Evolutionary conservation across 2,888 invertebrate species (phyloP).

Genomic region (Epiblema foenella): DNA sequence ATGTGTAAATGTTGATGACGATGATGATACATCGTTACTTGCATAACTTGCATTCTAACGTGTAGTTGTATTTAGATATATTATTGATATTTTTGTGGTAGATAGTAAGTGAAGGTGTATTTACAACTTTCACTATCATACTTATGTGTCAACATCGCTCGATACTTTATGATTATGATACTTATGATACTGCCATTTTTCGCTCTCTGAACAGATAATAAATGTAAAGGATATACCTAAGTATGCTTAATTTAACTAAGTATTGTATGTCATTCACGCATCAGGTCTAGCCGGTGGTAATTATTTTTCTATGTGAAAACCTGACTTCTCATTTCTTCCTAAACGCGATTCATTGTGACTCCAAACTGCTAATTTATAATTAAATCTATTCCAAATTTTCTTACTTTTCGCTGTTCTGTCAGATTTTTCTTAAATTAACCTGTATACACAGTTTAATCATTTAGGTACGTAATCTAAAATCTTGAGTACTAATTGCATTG

Average conservation of each 20-base stretch:
- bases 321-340: not conserved
- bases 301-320: constrained; percentile 32
- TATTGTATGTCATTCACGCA: constrained; percentile 46
- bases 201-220: no score
- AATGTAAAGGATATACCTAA: not conserved
- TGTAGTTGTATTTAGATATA: no score
- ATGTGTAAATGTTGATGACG: no score
- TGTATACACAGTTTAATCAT: not conserved
- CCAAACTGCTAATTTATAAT: not conserved
- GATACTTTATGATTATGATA: no score
- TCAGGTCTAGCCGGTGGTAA: constrained; percentile 67
- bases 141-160: no score
- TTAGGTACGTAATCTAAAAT: not conserved
- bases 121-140: no score
- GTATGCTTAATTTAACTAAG: constrained; percentile 6
- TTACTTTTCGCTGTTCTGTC: not conserved
- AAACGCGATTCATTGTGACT: not conserved
- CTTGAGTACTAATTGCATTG: not conserved
- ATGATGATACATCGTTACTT: no score
- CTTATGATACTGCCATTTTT: no score
- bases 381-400: not conserved
- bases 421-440: not conserved
- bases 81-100: no score
- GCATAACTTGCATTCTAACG: no score
- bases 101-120: no score